Percentiles rank a stretch among this genome's conserved stretches.
phyloP scores from a whole-genome alignment of 2,888 invertebrate genomes.

The Hypselothyrea guttata region DNA sequence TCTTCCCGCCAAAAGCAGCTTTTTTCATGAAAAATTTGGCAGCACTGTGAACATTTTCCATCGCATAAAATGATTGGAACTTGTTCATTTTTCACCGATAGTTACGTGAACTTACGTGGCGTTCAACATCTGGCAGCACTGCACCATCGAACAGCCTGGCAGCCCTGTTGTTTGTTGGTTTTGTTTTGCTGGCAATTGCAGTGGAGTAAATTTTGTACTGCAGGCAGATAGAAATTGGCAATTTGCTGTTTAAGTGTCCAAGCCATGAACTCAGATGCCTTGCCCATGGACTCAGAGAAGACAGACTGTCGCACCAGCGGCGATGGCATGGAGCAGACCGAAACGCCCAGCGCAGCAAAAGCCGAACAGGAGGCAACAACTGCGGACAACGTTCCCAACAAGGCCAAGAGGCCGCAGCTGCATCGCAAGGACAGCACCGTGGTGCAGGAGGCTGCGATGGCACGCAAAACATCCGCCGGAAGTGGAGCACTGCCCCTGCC shows the following conservation, averaged over 20 bases:
- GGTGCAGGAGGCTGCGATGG: slow-evolving; percentile 61
- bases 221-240: too few species aligned
- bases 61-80: too few species aligned
- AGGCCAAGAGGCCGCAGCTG: slow-evolving; percentile 49
- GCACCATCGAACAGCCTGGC: neutral
- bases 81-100: too few species aligned
- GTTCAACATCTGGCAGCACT: too few species aligned
- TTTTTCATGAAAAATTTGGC: too few species aligned
- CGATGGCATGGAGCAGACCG: slow-evolving; percentile 89
- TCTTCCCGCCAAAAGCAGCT: too few species aligned
- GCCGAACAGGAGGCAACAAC: slow-evolving; percentile 45
- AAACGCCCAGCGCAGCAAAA: slow-evolving; percentile 62
- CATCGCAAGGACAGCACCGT: slow-evolving; percentile 66
- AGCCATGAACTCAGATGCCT: slow-evolving; percentile 41
- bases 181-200: slow-evolving; percentile 64
- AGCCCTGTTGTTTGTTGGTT: slow-evolving; percentile 33
- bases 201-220: slow-evolving; percentile 10
- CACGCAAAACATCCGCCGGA: slow-evolving; percentile 38
- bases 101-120: too few species aligned
- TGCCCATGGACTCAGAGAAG: slow-evolving; percentile 20
- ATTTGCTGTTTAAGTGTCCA: too few species aligned
- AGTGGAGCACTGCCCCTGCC: slow-evolving; percentile 59
- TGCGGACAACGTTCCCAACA: slow-evolving; percentile 5
- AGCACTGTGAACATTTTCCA: too few species aligned
- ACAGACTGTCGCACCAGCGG: slow-evolving; percentile 85